These are phyloP conservation scores for Macaca mulatta DNA, from an alignment of 2,113 vertebrate species.

Conservation along the genomic window DNA sequence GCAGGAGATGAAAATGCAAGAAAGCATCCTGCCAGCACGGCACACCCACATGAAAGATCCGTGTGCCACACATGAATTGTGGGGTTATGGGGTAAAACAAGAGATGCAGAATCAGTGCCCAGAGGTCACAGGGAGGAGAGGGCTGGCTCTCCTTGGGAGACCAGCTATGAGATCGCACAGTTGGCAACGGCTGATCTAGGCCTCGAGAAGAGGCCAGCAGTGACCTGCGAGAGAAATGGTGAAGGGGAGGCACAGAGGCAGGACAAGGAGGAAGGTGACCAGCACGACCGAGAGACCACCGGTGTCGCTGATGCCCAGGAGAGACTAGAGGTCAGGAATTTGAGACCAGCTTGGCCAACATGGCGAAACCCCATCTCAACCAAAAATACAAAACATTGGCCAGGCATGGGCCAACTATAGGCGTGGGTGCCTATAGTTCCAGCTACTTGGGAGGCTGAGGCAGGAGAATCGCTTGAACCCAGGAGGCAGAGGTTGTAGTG, in stretches of 20 bases:
- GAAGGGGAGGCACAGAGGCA: background rate
- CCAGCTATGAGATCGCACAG: background rate
- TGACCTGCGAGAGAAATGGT: background rate
- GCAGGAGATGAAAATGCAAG: background rate
- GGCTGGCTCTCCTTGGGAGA: background rate
- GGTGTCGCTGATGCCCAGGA: background rate
- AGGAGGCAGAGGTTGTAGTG: too few relatives aligned
- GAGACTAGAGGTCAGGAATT: background rate
- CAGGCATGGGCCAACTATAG: too few relatives aligned
- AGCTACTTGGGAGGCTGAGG: too few relatives aligned
- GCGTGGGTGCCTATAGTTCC: too few relatives aligned
- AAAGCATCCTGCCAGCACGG: background rate
- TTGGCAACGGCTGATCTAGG: background rate
- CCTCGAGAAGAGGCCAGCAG: background rate
- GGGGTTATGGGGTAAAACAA: background rate
- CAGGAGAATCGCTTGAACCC: too few relatives aligned
- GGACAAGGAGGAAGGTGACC: background rate
- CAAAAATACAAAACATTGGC: too few relatives aligned
- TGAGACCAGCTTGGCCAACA: too few relatives aligned
- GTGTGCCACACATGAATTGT: background rate
- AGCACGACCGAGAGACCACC: fast-evolving
- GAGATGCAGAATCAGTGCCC: background rate
- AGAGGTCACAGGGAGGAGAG: background rate
- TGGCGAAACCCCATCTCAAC: too few relatives aligned
- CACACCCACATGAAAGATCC: background rate